Evolutionary conservation across 23 tunicate genomes (phyloP).

Genomic region (Clavelina lepadiformis): DNA sequence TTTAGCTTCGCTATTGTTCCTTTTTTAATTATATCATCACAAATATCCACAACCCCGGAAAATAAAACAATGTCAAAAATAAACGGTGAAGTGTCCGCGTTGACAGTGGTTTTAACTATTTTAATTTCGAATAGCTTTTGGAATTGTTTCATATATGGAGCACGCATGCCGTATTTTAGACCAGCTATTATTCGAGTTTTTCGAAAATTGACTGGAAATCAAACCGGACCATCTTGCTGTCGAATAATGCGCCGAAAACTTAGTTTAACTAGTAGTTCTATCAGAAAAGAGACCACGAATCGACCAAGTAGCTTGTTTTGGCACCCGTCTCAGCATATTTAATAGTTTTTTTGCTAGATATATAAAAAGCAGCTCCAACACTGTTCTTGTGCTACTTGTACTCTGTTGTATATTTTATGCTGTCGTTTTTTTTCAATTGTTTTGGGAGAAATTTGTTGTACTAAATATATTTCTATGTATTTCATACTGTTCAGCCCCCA

Average conservation of each 20-base stretch:
- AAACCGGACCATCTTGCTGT: conserved; percentile 14
- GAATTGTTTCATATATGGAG: conserved; percentile 87
- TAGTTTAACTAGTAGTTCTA: conserved; percentile 2
- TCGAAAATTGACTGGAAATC: conserved; percentile 5
- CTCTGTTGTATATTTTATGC: too few species aligned
- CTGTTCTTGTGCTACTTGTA: too few species aligned
- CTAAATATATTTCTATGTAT: too few species aligned
- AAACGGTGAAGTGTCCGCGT: conserved; percentile 38
- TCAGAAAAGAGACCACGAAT: conserved; percentile 1
- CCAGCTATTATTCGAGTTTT: conserved; percentile 8
- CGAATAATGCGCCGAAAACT: neutral
- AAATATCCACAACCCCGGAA: too few species aligned
- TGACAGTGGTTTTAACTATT: conserved; percentile 27
- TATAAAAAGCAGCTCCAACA: too few species aligned
- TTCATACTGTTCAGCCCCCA: too few species aligned
- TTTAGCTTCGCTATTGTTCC: conserved; percentile 56
- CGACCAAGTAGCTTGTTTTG: too few species aligned
- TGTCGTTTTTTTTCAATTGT: too few species aligned
- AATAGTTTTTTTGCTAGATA: too few species aligned
- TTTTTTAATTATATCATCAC: conserved; percentile 11
- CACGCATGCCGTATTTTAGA: conserved; percentile 83
- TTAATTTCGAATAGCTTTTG: conserved; percentile 63
- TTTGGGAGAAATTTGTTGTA: too few species aligned
- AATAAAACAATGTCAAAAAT: neutral
- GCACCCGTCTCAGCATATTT: too few species aligned